phyloP scores from a whole-genome alignment of 2,797 vertebrate genomes.

The Telmatherina bonti region DNA sequence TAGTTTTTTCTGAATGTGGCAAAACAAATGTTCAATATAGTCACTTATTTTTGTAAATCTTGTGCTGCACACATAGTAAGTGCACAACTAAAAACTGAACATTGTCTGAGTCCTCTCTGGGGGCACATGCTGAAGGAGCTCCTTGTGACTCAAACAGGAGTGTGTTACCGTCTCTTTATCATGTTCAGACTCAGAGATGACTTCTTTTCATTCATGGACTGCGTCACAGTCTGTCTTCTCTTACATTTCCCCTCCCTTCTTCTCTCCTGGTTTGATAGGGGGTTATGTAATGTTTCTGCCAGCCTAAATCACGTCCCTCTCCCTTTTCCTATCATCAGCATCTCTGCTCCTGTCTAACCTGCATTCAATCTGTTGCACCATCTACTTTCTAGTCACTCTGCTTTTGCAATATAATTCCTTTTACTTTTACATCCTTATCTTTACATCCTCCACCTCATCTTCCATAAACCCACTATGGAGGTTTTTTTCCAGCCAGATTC shows the following conservation, averaged over 20 bases:
- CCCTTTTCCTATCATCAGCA: conserved; percentile 35
- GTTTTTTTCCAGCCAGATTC: too few relatives aligned
- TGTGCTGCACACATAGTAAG: not conserved
- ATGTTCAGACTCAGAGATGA: conserved; percentile 24
- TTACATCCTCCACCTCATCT: too few relatives aligned
- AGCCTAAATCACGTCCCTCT: conserved; percentile 36
- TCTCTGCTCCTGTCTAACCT: conserved; percentile 30
- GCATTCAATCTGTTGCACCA: conserved; percentile 36
- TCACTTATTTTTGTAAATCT: not conserved
- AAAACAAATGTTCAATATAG: not conserved
- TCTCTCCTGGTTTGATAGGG: conserved; percentile 32
- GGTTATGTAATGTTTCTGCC: conserved; percentile 61
- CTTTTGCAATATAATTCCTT: conserved; percentile 1
- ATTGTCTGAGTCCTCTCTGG: not conserved
- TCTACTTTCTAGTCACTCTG: conserved; percentile 4
- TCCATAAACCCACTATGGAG: too few relatives aligned
- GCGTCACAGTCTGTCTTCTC: conserved; percentile 27
- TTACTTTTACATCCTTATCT: not conserved
- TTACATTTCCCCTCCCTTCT: conserved; percentile 21
- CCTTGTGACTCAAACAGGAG: conserved; percentile 17
- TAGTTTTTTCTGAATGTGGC: not conserved
- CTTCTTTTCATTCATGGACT: conserved; percentile 38
- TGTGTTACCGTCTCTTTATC: conserved; percentile 16
- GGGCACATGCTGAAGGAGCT: conserved; percentile 10
- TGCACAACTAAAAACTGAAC: not conserved